These are phyloP conservation scores for Ennomos quercinarius DNA, from an alignment of 2,888 invertebrate species.

Conservation along the genomic window DNA sequence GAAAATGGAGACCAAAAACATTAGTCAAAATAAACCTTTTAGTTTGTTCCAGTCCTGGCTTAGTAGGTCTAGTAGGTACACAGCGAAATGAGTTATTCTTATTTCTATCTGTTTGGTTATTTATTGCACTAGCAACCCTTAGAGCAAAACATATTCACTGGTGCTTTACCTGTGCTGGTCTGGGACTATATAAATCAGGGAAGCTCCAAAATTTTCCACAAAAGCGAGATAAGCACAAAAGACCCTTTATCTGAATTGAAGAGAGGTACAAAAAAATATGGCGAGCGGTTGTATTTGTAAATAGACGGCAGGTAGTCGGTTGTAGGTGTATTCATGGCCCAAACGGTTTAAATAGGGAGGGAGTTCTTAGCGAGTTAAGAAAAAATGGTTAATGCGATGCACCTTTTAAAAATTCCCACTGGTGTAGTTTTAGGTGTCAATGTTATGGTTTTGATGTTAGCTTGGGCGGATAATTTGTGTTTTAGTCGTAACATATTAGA, in stretches of 20 bases:
- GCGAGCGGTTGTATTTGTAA: conserved; percentile 78
- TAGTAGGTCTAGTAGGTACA: no score
- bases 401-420: conserved; percentile 79
- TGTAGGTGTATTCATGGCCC: conserved; percentile 78
- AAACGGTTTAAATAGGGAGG: conserved; percentile 52
- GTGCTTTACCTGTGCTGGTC: conserved; percentile 32
- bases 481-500: no score
- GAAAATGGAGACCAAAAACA: no score
- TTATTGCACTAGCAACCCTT: conserved; percentile 6
- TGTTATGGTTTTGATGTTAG: no score
- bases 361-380: conserved; percentile 37
- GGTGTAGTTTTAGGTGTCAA: conserved; percentile 33
- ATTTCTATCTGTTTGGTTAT: not conserved
- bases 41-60: no score
- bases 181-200: conserved; percentile 40
- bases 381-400: conserved; percentile 60
- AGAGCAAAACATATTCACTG: conserved; percentile 2
- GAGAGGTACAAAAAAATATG: conserved; percentile 61
- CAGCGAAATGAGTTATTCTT: no score
- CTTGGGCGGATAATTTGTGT: no score
- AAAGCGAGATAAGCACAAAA: conserved; percentile 68
- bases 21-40: no score
- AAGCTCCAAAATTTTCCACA: conserved; percentile 53
- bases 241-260: conserved; percentile 63
- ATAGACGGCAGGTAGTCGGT: conserved; percentile 81